Percentiles rank a stretch among this genome's conserved stretches.
phyloP scores from a whole-genome alignment of 1,140 invertebrate genomes.

The Spodoptera frugiperda region DNA sequence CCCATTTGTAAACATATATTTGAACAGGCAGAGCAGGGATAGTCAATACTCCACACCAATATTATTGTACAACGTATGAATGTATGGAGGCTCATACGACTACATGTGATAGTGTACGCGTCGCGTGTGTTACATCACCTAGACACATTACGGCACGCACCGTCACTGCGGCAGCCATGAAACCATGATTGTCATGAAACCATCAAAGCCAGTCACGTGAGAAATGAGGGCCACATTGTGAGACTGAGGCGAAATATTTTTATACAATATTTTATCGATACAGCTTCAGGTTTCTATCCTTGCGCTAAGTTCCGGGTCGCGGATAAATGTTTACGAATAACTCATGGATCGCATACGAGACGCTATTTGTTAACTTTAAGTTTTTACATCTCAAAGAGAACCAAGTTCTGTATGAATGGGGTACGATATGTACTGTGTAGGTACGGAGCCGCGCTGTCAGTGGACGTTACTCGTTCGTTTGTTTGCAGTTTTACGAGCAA shows the following conservation, averaged over 20 bases:
- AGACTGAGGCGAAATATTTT: not conserved
- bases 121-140: too few species aligned
- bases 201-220: not conserved
- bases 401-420: too few species aligned
- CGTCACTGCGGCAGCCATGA: not conserved
- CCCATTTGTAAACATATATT: too few species aligned
- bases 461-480: not conserved
- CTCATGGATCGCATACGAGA: not conserved
- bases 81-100: too few species aligned
- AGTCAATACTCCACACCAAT: too few species aligned
- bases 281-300: not conserved
- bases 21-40: too few species aligned
- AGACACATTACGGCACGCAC: too few species aligned
- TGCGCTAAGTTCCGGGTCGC: not conserved
- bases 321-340: not conserved
- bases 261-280: not conserved
- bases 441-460: not conserved
- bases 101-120: too few species aligned
- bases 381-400: too few species aligned
- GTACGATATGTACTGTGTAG: not conserved
- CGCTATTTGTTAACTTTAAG: too few species aligned
- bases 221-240: not conserved
- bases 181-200: not conserved
- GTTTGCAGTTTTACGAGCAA: constrained; percentile 2
- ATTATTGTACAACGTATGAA: too few species aligned